Percentiles rank a stretch among this genome's conserved stretches.
Conservation (phyloP, 1,140 invertebrate species). For the Colletes latitarsis region DNA sequence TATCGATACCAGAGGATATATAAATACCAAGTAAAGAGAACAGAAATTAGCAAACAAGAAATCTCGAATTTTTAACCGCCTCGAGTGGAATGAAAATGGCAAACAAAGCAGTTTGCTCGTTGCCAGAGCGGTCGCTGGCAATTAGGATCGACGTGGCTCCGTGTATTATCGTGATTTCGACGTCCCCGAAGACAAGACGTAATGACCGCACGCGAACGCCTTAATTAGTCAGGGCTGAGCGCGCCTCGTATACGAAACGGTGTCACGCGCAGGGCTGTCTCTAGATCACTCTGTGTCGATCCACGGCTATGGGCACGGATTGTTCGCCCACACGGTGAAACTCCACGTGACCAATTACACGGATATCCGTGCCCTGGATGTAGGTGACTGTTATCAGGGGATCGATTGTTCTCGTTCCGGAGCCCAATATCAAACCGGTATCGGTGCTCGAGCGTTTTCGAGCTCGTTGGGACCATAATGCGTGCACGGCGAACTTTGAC, state of each 20-base stretch:
- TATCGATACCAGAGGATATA: no score
- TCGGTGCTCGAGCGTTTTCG: background rate
- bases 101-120: no score
- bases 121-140: background rate
- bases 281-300: conserved; percentile 16
- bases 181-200: conserved; percentile 17
- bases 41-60: no score
- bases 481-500: background rate
- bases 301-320: background rate
- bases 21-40: no score
- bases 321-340: conserved; percentile 5
- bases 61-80: background rate
- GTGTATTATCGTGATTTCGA: background rate
- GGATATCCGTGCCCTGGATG: background rate
- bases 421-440: background rate
- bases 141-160: conserved; percentile 12
- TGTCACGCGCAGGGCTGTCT: background rate
- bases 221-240: conserved; percentile 35
- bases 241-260: conserved; percentile 19
- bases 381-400: background rate
- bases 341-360: background rate
- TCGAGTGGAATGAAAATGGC: no score
- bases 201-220: conserved; percentile 11
- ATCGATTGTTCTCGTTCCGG: background rate
- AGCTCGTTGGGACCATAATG: background rate